phyloP scores from a whole-genome alignment of 30 jellyfish, hydroid and myxozoan species.

The Hydractinia symbiolongicarpus region DNA sequence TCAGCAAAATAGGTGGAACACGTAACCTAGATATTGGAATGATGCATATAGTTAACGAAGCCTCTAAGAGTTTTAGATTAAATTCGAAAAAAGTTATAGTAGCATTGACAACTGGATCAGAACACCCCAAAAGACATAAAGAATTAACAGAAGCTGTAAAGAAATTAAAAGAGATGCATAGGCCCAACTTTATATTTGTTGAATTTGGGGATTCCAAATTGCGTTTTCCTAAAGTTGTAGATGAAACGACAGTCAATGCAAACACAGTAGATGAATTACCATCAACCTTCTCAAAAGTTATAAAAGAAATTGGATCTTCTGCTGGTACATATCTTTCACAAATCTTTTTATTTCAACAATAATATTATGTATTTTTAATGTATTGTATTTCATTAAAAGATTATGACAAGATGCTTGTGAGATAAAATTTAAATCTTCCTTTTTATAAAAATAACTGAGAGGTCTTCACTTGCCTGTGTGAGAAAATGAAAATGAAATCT shows the following conservation, averaged over 20 bases:
- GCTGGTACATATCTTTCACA: background rate
- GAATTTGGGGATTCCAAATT: background rate
- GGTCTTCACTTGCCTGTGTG: too few species aligned
- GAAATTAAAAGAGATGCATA: background rate
- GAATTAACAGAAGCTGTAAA: background rate
- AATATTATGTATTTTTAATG: too few species aligned
- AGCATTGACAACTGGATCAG: slow-evolving; percentile 14
- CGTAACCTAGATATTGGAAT: background rate
- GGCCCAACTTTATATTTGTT: background rate
- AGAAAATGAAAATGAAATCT: too few species aligned
- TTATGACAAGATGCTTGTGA: too few species aligned
- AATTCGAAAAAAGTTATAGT: slow-evolving; percentile 6
- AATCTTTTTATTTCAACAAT: too few species aligned
- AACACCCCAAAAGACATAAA: background rate
- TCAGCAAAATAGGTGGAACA: slow-evolving; percentile 3
- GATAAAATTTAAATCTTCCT: too few species aligned
- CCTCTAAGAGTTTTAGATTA: background rate
- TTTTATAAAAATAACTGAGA: too few species aligned
- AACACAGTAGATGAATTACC: background rate
- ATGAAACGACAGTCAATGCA: background rate
- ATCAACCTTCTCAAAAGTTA: background rate
- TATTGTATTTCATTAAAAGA: too few species aligned
- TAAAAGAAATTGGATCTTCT: background rate
- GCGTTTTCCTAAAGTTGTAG: background rate
- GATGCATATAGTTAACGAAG: background rate